A percentile compares a stretch with the other conserved stretches of the same genome.
These are phyloP conservation scores for Microdon myrmicae DNA, from an alignment of 2,888 invertebrate species.

Conservation along the genomic window DNA sequence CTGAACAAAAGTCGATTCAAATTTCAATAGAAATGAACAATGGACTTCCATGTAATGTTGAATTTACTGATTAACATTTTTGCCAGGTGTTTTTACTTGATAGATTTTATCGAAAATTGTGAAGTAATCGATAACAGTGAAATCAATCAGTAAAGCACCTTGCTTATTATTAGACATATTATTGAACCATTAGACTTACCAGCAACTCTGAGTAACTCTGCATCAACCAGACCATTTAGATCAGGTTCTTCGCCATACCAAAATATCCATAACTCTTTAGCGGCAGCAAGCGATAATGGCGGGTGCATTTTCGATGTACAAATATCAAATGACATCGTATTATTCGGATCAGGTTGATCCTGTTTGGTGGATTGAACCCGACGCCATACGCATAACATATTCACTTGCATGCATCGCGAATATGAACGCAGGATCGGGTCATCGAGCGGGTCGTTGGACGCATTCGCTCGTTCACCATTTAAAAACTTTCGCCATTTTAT, in stretches of 20 bases:
- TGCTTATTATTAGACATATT: too few species aligned
- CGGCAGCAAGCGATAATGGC: slow-evolving; percentile 83
- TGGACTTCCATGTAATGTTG: too few species aligned
- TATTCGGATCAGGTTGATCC: slow-evolving; percentile 67
- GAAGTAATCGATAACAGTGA: too few species aligned
- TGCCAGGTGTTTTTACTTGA: too few species aligned
- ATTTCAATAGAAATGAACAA: too few species aligned
- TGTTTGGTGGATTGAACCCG: slow-evolving; percentile 76
- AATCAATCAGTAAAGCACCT: too few species aligned
- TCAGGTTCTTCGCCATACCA: slow-evolving; percentile 99
- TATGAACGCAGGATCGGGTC: slow-evolving; percentile 92
- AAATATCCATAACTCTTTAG: slow-evolving; percentile 99
- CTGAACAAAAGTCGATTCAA: too few species aligned
- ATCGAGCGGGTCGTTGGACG: slow-evolving; percentile 77
- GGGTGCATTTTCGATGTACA: slow-evolving; percentile 72
- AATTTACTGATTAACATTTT: too few species aligned
- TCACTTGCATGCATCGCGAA: slow-evolving; percentile 90
- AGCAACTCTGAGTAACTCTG: slow-evolving; percentile 83
- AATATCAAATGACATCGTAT: slow-evolving; percentile 68
- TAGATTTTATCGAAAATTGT: too few species aligned
- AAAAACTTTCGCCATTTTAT: slow-evolving; percentile 97
- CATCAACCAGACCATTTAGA: slow-evolving; percentile 83
- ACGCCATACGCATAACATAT: slow-evolving; percentile 98
- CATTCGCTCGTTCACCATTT: slow-evolving; percentile 76
- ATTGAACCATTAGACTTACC: slow-evolving; percentile 83